phyloP scores from a whole-genome alignment of 2,888 invertebrate species.

The Actias luna region DNA sequence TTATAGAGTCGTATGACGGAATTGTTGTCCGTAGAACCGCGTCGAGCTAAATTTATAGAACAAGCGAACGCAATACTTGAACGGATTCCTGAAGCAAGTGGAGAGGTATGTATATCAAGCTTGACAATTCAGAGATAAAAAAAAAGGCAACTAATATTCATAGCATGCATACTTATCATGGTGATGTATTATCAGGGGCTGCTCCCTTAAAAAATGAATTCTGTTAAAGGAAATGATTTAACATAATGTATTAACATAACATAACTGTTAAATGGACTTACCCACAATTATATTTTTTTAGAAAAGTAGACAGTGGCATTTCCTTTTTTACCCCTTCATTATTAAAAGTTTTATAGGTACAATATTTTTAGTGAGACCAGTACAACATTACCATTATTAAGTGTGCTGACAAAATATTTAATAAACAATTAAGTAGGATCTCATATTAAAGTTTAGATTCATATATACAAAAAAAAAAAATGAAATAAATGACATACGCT shows the following conservation, averaged over 20 bases:
- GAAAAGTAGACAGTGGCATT: no score
- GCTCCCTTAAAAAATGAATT: no score
- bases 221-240: no score
- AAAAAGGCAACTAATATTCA: no score
- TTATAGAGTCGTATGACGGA: conserved; percentile 89
- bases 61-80: conserved; percentile 87
- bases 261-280: no score
- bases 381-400: neutral
- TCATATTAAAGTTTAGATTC: neutral
- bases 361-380: neutral
- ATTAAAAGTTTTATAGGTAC: no score
- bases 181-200: neutral
- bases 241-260: no score
- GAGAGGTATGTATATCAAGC: conserved; percentile 51
- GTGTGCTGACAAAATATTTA: neutral
- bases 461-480: no score
- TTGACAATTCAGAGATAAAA: neutral
- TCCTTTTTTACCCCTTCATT: no score
- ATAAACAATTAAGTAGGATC: neutral
- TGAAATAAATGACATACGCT: no score
- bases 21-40: conserved; percentile 86
- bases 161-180: no score
- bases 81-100: conserved; percentile 70
- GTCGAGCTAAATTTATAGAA: conserved; percentile 88
- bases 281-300: no score